These are phyloP conservation scores for Hemistola chrysoprasaria DNA, from an alignment of 2,888 invertebrate species.

Conservation along the genomic window DNA sequence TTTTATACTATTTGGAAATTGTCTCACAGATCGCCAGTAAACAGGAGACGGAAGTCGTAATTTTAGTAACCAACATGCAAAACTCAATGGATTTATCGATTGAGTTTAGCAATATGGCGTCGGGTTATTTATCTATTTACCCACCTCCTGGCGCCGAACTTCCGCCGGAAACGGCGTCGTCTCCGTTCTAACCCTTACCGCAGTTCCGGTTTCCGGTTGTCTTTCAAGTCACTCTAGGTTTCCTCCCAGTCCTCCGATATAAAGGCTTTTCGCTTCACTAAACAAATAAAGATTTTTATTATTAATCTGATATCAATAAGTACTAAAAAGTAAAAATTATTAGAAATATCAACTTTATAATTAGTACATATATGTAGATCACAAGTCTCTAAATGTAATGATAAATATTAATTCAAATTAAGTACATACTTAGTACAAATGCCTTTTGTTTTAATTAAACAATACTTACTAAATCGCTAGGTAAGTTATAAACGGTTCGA, in stretches of 20 bases:
- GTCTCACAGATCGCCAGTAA: slow-evolving; percentile 47
- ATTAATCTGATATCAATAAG: no score
- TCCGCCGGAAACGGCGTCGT: slow-evolving; percentile 79
- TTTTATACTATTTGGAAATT: slow-evolving; percentile 7
- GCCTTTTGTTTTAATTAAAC: no score
- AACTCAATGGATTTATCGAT: slow-evolving; percentile 77
- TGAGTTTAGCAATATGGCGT: slow-evolving; percentile 73
- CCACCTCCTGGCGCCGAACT: slow-evolving; percentile 77
- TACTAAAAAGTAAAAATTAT: no score
- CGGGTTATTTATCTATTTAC: slow-evolving; percentile 72
- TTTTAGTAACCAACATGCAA: slow-evolving; percentile 72
- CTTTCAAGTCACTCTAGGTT: slow-evolving; percentile 69
- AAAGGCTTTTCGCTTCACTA: slow-evolving; percentile 52
- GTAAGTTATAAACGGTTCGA: no score
- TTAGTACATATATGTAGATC: no score
- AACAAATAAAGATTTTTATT: no score
- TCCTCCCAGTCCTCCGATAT: slow-evolving; percentile 48
- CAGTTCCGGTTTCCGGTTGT: slow-evolving; percentile 77
- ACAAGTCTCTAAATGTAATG: no score
- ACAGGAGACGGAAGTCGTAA: slow-evolving; percentile 76
- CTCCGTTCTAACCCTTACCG: slow-evolving; percentile 80
- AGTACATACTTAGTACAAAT: no score
- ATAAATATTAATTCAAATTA: no score
- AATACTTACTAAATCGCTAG: no score
- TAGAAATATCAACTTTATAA: no score